phyloP scores from a whole-genome alignment of 37 sponge, comb jelly and placozoan genomes.

The Aplysina aerophoba region DNA sequence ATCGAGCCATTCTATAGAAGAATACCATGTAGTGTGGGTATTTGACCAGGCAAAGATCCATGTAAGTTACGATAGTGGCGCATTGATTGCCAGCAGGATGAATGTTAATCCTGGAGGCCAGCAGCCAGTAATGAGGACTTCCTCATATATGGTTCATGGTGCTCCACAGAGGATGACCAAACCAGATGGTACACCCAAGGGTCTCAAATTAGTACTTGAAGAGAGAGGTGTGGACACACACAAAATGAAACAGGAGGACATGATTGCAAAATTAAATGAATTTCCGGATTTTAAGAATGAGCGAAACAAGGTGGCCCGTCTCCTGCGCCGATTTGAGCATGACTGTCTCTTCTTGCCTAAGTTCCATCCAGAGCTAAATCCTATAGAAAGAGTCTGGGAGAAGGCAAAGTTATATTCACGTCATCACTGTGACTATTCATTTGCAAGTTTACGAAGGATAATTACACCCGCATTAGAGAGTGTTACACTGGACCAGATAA shows the following conservation, averaged over 20 bases:
- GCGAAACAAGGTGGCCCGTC: background rate
- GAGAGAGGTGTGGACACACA: conserved; percentile 2
- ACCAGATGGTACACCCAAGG: conserved; percentile 11
- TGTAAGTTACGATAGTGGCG: background rate
- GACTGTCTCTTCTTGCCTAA: background rate
- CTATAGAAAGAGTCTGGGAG: background rate
- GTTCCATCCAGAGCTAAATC: background rate
- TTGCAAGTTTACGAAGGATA: background rate
- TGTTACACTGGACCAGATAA: background rate
- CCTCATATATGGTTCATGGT: background rate
- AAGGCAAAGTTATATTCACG: background rate
- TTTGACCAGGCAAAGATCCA: conserved; percentile 6
- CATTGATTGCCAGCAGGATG: background rate
- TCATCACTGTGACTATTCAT: background rate
- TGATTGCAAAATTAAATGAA: background rate
- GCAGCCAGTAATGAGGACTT: background rate
- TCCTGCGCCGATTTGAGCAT: background rate
- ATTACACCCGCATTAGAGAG: background rate
- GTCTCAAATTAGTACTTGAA: conserved; percentile 4
- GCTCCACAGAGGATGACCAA: background rate
- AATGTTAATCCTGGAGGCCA: background rate
- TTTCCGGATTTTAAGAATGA: conserved; percentile 5
- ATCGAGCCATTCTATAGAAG: no score
- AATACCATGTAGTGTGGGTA: background rate
- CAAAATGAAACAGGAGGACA: background rate